Evolutionary conservation across 2,113 vertebrate genomes (phyloP).

Genomic region (Oryzias celebensis): DNA sequence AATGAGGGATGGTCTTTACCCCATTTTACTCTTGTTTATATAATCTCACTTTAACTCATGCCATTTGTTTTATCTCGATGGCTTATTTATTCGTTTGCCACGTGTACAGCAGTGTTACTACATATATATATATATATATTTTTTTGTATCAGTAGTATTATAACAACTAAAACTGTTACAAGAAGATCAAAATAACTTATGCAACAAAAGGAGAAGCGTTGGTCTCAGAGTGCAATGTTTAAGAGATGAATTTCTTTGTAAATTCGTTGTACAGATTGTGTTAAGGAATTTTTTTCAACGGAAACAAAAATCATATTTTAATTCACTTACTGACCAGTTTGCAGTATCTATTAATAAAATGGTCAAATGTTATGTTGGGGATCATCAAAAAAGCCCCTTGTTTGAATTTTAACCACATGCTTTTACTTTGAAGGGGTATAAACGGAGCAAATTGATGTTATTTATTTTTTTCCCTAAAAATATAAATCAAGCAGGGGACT

Average conservation of each 20-base stretch:
- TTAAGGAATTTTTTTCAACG: no score
- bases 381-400: no score
- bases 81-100: slow-evolving; percentile 65
- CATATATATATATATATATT: background rate
- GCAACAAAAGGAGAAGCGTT: slow-evolving; percentile 34
- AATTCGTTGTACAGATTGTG: no score
- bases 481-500: no score
- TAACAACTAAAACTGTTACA: slow-evolving; percentile 45
- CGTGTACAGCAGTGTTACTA: slow-evolving; percentile 45
- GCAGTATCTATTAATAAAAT: no score
- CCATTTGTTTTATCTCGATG: slow-evolving; percentile 49
- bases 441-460: background rate
- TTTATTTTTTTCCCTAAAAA: slow-evolving; percentile 4
- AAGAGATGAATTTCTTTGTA: no score
- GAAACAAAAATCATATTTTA: no score
- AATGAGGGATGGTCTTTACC: slow-evolving; percentile 52
- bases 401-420: background rate
- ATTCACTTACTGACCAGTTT: no score
- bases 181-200: slow-evolving; percentile 44
- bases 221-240: no score
- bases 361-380: no score
- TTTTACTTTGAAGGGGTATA: background rate
- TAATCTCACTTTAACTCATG: slow-evolving; percentile 37
- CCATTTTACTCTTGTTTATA: slow-evolving; percentile 34
- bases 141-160: slow-evolving; percentile 40